Evolutionary conservation across 2,888 invertebrate species (phyloP), one percentile per base, ranked within the genome.

Genomic region (Hemicrepidius hirtus): DNA sequence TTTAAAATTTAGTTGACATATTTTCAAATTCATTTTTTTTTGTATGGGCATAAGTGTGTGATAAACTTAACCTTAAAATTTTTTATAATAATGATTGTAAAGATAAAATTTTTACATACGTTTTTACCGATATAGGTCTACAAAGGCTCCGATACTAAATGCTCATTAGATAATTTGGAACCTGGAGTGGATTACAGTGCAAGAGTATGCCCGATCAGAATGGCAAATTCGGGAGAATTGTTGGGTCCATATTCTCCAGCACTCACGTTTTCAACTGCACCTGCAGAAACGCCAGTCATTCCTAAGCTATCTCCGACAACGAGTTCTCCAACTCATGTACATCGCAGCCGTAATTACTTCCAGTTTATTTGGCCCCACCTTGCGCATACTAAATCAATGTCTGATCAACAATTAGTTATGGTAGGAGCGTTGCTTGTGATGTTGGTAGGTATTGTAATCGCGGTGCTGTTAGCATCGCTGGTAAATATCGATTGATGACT

Each of bases 151-250:
- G 92, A 90, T 79, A 88, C 90, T 69, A 90, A 89, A 86, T 91
- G 88, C 84, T 88, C 88, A 84, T 86, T 93, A 84, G 88, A 90
- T 87, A 91, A 92, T 83, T 89, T 96, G 83, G 92, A 93, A 80
- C 89, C 92, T 63, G 94, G 94, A 80, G 90, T 90, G 67, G 93
- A 94, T 84, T 96, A 96, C 87, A 87, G 88, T 80, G 91, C 94
- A 80, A 91, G 96, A 67, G 95, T 96, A 76, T 93, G 93, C 87
- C 92, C 93, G 28, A 91, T 95, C 80, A 91, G 96, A 57, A 85
- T 90, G 67, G 88, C 89, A 79, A 87, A 87, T 63, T 89, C 90
- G 44, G 87, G 87, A 50, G 90, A 90, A 80, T 88, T 94, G 78
- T 86, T 90, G 72, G 93, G 95, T 73, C 91, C 94, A 75, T 93